Evolutionary conservation across 2,888 invertebrate species (phyloP).

Genomic region (Euplexia lucipara): DNA sequence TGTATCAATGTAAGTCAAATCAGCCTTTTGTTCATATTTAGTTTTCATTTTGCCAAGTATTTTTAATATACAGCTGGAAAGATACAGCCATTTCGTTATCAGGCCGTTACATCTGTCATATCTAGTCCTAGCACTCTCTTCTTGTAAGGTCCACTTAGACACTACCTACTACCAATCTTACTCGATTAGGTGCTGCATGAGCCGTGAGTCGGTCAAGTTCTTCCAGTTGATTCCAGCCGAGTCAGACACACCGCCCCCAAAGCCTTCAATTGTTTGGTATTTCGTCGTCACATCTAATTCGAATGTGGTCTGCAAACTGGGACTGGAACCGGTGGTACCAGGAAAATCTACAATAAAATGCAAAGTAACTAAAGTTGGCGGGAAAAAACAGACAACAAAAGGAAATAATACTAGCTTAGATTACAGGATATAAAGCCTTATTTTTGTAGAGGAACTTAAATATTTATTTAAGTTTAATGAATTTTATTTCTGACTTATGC

Average conservation of each 20-base stretch:
- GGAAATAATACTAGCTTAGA: background rate
- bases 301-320: conserved; percentile 20
- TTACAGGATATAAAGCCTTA: too few species aligned
- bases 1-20: too few species aligned
- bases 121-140: too few species aligned
- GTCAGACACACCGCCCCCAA: conserved; percentile 96
- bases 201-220: conserved; percentile 82
- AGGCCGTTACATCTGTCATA: background rate
- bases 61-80: too few species aligned
- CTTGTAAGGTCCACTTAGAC: background rate
- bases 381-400: too few species aligned
- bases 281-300: conserved; percentile 52
- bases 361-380: background rate
- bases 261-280: conserved; percentile 94
- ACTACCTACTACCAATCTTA: conserved; percentile 34
- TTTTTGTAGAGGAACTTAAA: too few species aligned
- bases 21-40: too few species aligned
- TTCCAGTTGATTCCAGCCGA: conserved; percentile 92
- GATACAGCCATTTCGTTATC: too few species aligned
- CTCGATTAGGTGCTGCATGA: conserved; percentile 74
- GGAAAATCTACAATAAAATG: conserved; percentile 12
- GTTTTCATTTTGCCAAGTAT: background rate
- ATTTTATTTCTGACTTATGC: too few species aligned
- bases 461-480: too few species aligned
- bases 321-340: background rate